Evolutionary conservation across 2,888 invertebrate species (phyloP).

Genomic region (Tryphoninae sp.): DNA sequence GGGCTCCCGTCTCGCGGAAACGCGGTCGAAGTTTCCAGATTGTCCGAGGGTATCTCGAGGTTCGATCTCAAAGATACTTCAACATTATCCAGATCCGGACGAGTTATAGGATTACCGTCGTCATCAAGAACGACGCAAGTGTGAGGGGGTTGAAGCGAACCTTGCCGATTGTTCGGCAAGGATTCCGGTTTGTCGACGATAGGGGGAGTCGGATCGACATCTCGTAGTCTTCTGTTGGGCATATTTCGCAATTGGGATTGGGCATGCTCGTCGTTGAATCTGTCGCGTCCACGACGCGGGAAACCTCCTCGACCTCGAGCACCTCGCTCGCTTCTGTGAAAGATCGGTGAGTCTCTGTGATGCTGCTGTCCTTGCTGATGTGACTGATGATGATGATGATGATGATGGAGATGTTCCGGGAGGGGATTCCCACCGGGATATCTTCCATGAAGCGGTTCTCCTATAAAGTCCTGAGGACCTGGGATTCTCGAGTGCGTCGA

Average conservation of each 20-base stretch:
- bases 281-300: conserved; percentile 71
- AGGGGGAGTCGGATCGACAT: neutral
- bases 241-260: conserved; percentile 66
- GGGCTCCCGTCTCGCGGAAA: conserved; percentile 22
- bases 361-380: conserved; percentile 69
- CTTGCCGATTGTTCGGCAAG: conserved; percentile 62
- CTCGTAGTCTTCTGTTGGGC: conserved; percentile 59
- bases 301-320: conserved; percentile 74
- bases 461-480: conserved; percentile 70
- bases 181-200: too few species aligned
- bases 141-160: conserved; percentile 70
- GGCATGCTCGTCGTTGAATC: conserved; percentile 73
- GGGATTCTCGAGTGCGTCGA: conserved; percentile 65
- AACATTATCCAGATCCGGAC: conserved; percentile 66
- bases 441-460: conserved; percentile 69
- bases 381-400: conserved; percentile 68
- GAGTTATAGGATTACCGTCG: conserved; percentile 71
- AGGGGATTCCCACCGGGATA: conserved; percentile 62
- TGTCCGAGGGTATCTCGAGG: conserved; percentile 3
- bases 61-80: neutral
- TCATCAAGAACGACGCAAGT: conserved; percentile 73
- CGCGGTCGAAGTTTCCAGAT: conserved; percentile 18
- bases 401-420: conserved; percentile 60
- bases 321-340: conserved; percentile 72
- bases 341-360: conserved; percentile 70